Percentiles rank a stretch among this genome's conserved stretches.
Conservation (phyloP, 2,888 invertebrate species). For the Ormyrus thymus region DNA sequence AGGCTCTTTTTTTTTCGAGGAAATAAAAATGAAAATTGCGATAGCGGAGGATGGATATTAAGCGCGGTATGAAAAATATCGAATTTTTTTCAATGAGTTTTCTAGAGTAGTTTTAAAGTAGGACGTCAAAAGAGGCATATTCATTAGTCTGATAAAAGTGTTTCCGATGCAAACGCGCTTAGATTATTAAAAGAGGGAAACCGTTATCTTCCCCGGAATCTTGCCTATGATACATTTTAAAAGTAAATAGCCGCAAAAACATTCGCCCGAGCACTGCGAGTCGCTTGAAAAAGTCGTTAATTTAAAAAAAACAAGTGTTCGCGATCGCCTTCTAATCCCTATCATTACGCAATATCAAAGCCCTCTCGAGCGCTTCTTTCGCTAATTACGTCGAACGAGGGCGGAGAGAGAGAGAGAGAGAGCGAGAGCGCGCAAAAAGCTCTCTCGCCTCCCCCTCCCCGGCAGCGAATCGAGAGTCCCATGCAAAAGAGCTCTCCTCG, state of each 20-base stretch:
- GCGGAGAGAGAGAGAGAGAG: no score
- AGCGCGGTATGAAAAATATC: constrained; percentile 25
- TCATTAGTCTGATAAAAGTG: constrained; percentile 25
- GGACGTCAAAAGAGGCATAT: not conserved
- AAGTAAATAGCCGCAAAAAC: no score
- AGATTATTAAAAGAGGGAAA: not conserved
- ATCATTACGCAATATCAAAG: constrained; percentile 8
- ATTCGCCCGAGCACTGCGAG: no score
- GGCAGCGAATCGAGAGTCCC: constrained; percentile 5
- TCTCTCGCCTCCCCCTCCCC: not conserved
- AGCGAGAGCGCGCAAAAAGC: no score
- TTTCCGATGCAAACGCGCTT: not conserved
- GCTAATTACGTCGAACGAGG: not conserved
- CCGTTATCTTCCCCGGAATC: not conserved
- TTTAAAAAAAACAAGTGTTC: not conserved
- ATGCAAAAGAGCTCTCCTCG: not conserved
- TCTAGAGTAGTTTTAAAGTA: not conserved
- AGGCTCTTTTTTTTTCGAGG: not conserved
- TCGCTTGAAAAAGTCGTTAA: no score
- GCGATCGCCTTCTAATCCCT: constrained; percentile 7
- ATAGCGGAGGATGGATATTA: no score
- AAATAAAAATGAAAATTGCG: no score
- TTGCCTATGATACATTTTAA: no score
- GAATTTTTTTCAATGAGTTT: constrained; percentile 6
- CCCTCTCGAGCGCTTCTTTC: not conserved